A percentile compares a stretch with the other conserved stretches of the same genome.
Evolutionary conservation across 2,797 vertebrate genomes (phyloP).

Genomic region (Malacoctenus gilli): DNA sequence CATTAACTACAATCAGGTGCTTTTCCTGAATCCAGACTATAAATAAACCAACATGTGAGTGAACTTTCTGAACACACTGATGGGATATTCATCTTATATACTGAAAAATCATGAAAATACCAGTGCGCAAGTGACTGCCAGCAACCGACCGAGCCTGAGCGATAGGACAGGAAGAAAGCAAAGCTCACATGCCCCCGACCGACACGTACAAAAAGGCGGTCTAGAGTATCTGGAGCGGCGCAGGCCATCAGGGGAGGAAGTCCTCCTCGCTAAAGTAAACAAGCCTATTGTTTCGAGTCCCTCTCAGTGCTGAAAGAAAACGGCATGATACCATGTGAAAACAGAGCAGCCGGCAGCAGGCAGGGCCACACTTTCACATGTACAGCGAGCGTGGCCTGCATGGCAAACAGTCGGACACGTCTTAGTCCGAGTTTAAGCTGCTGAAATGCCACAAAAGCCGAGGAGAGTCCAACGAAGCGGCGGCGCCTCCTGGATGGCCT

Average conservation of each 20-base stretch:
- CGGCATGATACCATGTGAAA: conserved; percentile 1
- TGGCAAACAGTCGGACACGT: conserved; percentile 1
- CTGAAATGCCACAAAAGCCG: too few relatives aligned
- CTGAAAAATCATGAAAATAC: too few relatives aligned
- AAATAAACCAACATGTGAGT: too few relatives aligned
- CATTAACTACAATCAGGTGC: conserved; percentile 21
- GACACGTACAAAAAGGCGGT: conserved; percentile 34
- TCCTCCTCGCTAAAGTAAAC: conserved; percentile 54
- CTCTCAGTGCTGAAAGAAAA: conserved; percentile 16
- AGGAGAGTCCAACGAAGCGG: neutral
- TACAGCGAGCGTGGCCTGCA: neutral
- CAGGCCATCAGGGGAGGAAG: conserved; percentile 51
- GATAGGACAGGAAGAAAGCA: too few relatives aligned
- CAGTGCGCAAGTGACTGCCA: too few relatives aligned
- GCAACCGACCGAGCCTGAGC: too few relatives aligned
- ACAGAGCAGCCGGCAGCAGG: conserved; percentile 11
- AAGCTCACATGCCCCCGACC: conserved; percentile 9
- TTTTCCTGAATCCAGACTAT: too few relatives aligned
- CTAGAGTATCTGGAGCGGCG: conserved; percentile 21
- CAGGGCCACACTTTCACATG: neutral
- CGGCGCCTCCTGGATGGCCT: neutral
- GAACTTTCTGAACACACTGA: too few relatives aligned
- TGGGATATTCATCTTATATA: too few relatives aligned
- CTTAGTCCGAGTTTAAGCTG: too few relatives aligned
- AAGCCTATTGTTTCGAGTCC: conserved; percentile 50